Percentiles rank a stretch among this genome's conserved stretches.
Evolutionary conservation across 2,113 vertebrate species (phyloP).

Genomic region (Sciurus niger): DNA sequence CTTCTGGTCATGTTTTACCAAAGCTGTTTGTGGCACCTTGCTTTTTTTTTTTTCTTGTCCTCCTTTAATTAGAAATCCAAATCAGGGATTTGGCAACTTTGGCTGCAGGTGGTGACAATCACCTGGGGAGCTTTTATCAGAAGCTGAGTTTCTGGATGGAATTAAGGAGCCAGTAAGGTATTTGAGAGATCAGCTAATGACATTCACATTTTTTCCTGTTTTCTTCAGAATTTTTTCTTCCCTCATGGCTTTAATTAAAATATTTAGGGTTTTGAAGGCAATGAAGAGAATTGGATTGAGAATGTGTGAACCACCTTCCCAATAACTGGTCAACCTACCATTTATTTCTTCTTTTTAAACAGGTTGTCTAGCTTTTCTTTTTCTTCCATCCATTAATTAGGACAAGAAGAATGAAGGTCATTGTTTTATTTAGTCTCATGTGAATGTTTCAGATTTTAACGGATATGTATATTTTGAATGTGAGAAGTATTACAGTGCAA

Average conservation of each 20-base stretch:
- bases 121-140: neutral
- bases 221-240: neutral
- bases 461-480: neutral
- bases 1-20: neutral
- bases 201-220: conserved; percentile 15
- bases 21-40: neutral
- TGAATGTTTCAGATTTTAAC: neutral
- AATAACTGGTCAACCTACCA: neutral
- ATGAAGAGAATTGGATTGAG: neutral
- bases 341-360: conserved; percentile 7
- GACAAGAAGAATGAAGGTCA: conserved; percentile 35
- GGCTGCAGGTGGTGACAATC: neutral
- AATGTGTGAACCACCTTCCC: conserved; percentile 10
- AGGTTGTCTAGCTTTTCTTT: neutral
- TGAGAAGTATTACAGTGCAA: neutral
- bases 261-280: conserved; percentile 29
- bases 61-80: conserved; percentile 27
- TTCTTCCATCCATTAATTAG: neutral
- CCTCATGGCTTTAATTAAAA: conserved; percentile 33
- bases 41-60: neutral
- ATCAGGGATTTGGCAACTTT: neutral
- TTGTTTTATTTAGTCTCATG: neutral
- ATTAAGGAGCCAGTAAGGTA: conserved; percentile 8
- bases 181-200: neutral
- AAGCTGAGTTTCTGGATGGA: neutral